Evolutionary conservation across 2,888 invertebrate species (phyloP), one percentile per base, ranked within the genome.

Genomic region (Encarsia formosa): DNA sequence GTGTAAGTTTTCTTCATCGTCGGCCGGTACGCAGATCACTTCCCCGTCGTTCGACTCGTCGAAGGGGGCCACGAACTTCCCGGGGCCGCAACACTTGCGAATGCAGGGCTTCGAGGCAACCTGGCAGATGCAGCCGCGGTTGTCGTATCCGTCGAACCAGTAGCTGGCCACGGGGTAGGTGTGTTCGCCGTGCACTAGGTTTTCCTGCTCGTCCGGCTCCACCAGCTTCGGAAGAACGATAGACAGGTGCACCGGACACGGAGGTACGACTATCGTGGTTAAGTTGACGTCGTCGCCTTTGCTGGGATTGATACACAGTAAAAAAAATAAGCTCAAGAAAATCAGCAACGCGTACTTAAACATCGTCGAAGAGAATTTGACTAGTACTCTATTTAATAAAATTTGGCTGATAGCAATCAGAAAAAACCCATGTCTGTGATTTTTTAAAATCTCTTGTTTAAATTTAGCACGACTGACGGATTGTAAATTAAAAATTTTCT

Each of bases 61-160:
- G n/a, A 13, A 34, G 16, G 5, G 16, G 39, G 2, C 5, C 20
- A 3, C 37, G 6, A 15, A 53, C 19, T 8, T 24, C 32, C 34
- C 20, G 13, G 19, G 9, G 15, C 16, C 26, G 52, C 75, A 75
- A 57, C 75, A 75, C 56, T 71, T 71, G 51, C 67, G 61, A 50
- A 75, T 48, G 41, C 70, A 70, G 2, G 26, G 49, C 18, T 37
- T 32, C 1, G 20, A 16, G 29, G 23, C 9, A 3, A 63, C 9
- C 8, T 62, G 51, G 51, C 71, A 71, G 23, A 60, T 29, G 54
- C 71, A 71, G 6, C 59, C 67, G 15, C 62, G 57, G 4, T 38
- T 18, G 23, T 66, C 63, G 9, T 56, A 55, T 3, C 58, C 53
- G 24, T 55, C 56, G 8, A 19, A 24, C 40, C 24, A 66, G 38